Evolutionary conservation across 2,888 invertebrate genomes (phyloP).

Genomic region (Marronus borbonicus): DNA sequence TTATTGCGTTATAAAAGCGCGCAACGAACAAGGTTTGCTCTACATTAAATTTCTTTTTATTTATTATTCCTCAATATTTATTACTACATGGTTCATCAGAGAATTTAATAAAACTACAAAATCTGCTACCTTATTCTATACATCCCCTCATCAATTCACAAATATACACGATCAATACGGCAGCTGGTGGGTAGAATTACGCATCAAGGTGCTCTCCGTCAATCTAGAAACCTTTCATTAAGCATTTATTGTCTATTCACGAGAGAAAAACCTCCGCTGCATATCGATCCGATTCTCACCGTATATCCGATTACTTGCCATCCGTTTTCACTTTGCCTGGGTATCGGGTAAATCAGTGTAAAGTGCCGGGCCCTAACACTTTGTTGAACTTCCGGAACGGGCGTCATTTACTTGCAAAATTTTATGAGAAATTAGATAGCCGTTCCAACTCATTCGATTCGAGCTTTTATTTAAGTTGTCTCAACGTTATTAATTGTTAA

Average conservation of each 20-base stretch:
- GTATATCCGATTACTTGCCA: constrained; percentile 6
- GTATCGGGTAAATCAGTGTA: constrained; percentile 1
- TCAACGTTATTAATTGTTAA: too few relatives aligned
- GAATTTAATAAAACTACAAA: too few relatives aligned
- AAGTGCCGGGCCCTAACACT: neutral
- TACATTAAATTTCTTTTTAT: too few relatives aligned
- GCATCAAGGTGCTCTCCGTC: neutral
- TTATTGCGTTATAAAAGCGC: too few relatives aligned
- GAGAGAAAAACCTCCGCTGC: constrained; percentile 13
- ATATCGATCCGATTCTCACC: constrained; percentile 12
- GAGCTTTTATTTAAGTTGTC: neutral
- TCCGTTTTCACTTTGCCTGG: constrained; percentile 13
- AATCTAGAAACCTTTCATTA: constrained; percentile 11
- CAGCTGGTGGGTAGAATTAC: neutral
- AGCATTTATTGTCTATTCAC: neutral
- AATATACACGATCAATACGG: too few relatives aligned
- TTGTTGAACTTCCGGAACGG: neutral
- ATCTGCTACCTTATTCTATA: too few relatives aligned
- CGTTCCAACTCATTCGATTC: neutral
- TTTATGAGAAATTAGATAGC: neutral
- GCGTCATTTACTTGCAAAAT: constrained; percentile 1
- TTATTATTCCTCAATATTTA: too few relatives aligned
- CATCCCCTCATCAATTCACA: too few relatives aligned
- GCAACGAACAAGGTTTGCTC: too few relatives aligned
- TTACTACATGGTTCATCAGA: too few relatives aligned